Percentiles rank a stretch among this genome's conserved stretches.
Conservation (phyloP, 2,888 invertebrate genomes). For the Cephus spinipes region DNA sequence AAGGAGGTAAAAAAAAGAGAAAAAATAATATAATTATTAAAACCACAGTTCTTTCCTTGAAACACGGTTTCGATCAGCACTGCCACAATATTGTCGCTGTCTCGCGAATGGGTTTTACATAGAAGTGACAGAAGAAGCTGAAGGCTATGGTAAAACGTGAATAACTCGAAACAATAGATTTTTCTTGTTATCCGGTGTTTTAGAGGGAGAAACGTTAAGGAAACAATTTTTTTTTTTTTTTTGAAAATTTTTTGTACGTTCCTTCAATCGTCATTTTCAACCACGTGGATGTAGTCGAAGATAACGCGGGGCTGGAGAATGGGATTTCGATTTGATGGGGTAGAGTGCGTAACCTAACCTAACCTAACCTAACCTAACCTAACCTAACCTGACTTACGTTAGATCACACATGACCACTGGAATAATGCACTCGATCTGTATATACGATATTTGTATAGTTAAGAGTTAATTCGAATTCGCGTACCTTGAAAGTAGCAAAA, state of each 20-base stretch:
- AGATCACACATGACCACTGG: too few species aligned
- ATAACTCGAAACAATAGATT: too few species aligned
- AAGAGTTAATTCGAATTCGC: constrained; percentile 35
- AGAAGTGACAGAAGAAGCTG: not conserved
- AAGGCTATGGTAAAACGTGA: too few species aligned
- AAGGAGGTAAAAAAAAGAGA: not conserved
- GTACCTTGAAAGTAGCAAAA: constrained; percentile 57
- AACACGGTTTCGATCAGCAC: constrained; percentile 33
- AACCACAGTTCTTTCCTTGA: constrained; percentile 31
- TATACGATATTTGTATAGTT: constrained; percentile 6
- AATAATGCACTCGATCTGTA: constrained; percentile 16
- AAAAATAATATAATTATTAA: not conserved
- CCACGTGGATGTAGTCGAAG: too few species aligned
- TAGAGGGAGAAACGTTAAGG: too few species aligned
- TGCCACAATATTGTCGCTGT: constrained; percentile 34
- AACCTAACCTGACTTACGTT: too few species aligned
- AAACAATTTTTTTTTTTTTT: too few species aligned
- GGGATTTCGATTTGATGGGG: not conserved
- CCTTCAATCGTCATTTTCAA: too few species aligned
- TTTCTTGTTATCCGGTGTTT: too few species aligned
- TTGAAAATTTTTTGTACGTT: too few species aligned
- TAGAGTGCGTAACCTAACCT: too few species aligned
- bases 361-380: too few species aligned
- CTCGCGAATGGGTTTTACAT: constrained; percentile 1
- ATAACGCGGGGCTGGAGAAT: not conserved